Conservation (phyloP, 2,888 invertebrate species). For the Leptinotarsa haldemani region DNA sequence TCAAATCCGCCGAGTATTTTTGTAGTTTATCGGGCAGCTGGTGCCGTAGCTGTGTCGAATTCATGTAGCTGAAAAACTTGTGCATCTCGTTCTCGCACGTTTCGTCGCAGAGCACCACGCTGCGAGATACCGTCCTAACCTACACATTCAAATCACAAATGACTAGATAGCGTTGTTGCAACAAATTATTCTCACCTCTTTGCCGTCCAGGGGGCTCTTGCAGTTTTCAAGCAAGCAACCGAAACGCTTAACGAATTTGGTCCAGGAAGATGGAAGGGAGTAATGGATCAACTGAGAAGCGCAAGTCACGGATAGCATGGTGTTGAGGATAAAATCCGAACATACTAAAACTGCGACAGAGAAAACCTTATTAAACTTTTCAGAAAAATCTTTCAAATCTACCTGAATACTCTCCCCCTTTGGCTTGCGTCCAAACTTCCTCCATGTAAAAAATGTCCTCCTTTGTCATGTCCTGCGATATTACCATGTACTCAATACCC, state of each 20-base stretch:
- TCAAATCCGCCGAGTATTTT: conserved; percentile 46
- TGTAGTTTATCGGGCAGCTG: conserved; percentile 60
- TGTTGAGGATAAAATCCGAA: conserved; percentile 74
- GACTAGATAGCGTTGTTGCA: not conserved
- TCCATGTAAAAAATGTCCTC: conserved; percentile 51
- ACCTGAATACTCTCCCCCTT: conserved; percentile 61
- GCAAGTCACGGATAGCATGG: conserved; percentile 73
- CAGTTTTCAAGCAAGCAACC: conserved; percentile 75
- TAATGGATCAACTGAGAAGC: conserved; percentile 78
- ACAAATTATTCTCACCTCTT: conserved; percentile 56
- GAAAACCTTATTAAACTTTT: conserved; percentile 51
- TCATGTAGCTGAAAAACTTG: conserved; percentile 56
- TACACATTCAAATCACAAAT: conserved; percentile 41
- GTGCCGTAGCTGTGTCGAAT: conserved; percentile 54
- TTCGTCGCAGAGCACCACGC: conserved; percentile 55
- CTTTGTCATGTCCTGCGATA: conserved; percentile 53
- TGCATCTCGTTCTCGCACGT: conserved; percentile 65
- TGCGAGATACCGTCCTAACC: conserved; percentile 46
- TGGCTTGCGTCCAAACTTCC: conserved; percentile 58
- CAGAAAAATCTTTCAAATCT: not conserved
- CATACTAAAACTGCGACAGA: conserved; percentile 72
- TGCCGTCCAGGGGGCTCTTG: conserved; percentile 58
- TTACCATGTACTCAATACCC: conserved; percentile 47
- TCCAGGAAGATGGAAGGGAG: conserved; percentile 75
- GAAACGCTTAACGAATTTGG: conserved; percentile 78